These are phyloP conservation scores for Fabriciana adippe DNA, from an alignment of 2,888 invertebrate genomes.

Conservation along the genomic window DNA sequence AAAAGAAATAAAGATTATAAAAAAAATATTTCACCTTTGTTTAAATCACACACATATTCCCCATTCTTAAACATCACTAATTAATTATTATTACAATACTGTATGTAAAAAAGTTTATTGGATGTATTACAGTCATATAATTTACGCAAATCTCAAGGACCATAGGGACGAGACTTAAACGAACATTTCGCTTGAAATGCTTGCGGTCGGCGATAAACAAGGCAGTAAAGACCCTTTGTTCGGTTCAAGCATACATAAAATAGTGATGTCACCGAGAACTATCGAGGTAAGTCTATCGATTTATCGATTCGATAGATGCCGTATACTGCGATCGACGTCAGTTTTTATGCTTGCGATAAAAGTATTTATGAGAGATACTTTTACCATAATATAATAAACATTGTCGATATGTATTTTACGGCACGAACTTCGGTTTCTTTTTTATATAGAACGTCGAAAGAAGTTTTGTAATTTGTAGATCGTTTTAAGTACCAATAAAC, in stretches of 20 bases:
- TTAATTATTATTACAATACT: constrained; percentile 13
- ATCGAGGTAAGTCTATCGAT: constrained; percentile 37
- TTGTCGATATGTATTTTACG: constrained; percentile 15
- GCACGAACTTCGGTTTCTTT: constrained; percentile 2
- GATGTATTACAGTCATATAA: constrained; percentile 18
- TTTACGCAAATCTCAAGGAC: constrained; percentile 26
- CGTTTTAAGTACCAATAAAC: constrained; percentile 15
- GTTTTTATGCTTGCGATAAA: constrained; percentile 41
- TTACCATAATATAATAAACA: constrained; percentile 33
- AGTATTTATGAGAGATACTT: constrained; percentile 35
- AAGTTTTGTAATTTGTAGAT: constrained; percentile 13
- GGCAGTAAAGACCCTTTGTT: constrained; percentile 60
- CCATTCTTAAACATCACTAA: constrained; percentile 12
- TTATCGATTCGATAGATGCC: constrained; percentile 43
- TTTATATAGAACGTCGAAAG: neutral
- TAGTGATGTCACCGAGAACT: constrained; percentile 47
- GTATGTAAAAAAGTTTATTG: constrained; percentile 8
- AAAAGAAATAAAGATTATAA: too few species aligned
- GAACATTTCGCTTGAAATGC: constrained; percentile 53
- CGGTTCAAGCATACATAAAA: constrained; percentile 53
- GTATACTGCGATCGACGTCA: constrained; percentile 40
- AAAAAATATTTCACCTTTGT: too few species aligned
- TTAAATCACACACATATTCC: constrained; percentile 1
- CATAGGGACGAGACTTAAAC: constrained; percentile 38
- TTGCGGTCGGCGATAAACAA: constrained; percentile 61